Percentiles rank a stretch among this genome's conserved stretches.
Evolutionary conservation across 2,888 invertebrate species (phyloP).

Genomic region (Cremastinae sp.): DNA sequence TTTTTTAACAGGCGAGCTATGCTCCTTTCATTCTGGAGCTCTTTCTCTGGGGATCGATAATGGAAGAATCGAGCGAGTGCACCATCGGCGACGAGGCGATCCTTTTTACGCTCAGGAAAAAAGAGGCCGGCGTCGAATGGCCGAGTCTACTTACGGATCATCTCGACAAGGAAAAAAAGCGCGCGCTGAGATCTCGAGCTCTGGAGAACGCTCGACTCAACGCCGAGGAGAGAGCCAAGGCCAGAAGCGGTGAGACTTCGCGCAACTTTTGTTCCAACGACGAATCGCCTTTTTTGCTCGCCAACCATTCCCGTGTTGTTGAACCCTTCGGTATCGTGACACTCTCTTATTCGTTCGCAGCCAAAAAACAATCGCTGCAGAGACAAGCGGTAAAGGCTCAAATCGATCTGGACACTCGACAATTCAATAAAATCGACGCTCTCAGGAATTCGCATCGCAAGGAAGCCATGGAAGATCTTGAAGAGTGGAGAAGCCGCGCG

Average conservation of each 20-base stretch:
- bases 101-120: conserved; percentile 86
- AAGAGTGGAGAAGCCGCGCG: conserved; percentile 82
- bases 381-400: conserved; percentile 84
- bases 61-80: conserved; percentile 85
- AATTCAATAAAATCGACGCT: conserved; percentile 84
- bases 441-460: conserved; percentile 84
- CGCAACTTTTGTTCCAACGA: conserved; percentile 15
- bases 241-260: conserved; percentile 76
- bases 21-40: conserved; percentile 89
- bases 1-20: conserved; percentile 83
- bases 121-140: conserved; percentile 82
- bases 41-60: conserved; percentile 84
- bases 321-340: conserved; percentile 12
- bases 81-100: conserved; percentile 84
- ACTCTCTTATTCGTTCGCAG: conserved; percentile 63
- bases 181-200: conserved; percentile 82
- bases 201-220: conserved; percentile 83
- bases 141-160: conserved; percentile 82
- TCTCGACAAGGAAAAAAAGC: conserved; percentile 83
- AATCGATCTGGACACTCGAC: conserved; percentile 83
- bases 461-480: conserved; percentile 85
- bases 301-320: conserved; percentile 4
- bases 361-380: conserved; percentile 83
- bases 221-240: conserved; percentile 82
- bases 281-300: conserved; percentile 3